Evolutionary conservation across 2,797 vertebrate species (phyloP).

Genomic region (Anableps anableps): DNA sequence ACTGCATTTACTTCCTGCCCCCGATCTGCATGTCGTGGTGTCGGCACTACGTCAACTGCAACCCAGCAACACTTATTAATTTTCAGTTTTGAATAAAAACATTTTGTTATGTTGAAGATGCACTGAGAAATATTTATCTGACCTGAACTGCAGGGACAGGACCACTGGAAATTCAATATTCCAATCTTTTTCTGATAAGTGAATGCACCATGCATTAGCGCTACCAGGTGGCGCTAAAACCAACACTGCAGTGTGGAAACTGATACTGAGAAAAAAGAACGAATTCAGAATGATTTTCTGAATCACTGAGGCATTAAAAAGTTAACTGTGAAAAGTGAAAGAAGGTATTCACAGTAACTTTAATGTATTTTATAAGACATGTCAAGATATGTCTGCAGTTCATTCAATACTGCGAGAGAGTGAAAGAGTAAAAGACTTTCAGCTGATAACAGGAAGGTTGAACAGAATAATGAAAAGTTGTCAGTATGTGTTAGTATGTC

Average conservation of each 20-base stretch:
- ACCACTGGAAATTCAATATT: neutral
- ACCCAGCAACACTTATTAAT: neutral
- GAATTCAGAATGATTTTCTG: neutral
- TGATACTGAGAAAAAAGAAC: too few species aligned
- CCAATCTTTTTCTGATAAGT: neutral
- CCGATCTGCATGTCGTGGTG: too few species aligned
- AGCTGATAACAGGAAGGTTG: neutral
- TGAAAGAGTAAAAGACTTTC: neutral
- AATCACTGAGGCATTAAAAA: neutral
- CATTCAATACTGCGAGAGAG: neutral
- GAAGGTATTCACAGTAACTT: neutral
- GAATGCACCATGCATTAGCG: neutral
- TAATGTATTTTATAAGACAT: neutral
- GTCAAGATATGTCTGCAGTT: neutral
- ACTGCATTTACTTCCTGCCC: too few species aligned
- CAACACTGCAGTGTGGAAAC: neutral
- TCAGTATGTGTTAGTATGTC: too few species aligned
- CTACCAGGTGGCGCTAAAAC: neutral
- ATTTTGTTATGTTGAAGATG: neutral
- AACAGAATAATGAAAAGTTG: neutral
- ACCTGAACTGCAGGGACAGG: neutral
- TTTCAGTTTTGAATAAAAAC: neutral
- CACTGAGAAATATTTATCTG: neutral
- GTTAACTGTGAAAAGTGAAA: neutral
- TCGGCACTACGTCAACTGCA: too few species aligned